phyloP scores from a whole-genome alignment of 2,888 invertebrate species.

The Campoletis raptor region DNA sequence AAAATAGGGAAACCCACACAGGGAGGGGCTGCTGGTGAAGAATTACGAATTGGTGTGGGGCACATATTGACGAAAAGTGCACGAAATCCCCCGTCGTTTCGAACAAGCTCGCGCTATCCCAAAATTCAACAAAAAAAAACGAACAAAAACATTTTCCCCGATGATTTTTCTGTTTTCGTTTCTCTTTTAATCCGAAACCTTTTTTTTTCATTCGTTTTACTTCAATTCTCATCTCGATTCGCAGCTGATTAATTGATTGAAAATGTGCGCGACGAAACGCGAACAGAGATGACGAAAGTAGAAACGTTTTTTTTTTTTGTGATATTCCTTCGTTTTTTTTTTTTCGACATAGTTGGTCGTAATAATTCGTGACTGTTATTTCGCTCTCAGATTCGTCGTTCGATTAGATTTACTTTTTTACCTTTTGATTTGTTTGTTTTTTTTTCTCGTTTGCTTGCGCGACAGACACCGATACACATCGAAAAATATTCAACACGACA shows the following conservation, averaged over 20 bases:
- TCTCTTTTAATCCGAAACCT: neutral
- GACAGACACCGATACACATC: conserved; percentile 78
- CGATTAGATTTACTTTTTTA: neutral
- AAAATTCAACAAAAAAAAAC: neutral
- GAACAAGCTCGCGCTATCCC: conserved; percentile 41
- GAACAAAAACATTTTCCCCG: conserved; percentile 17
- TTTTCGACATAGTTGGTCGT: neutral
- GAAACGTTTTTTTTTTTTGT: neutral
- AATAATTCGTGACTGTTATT: neutral
- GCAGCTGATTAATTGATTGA: conserved; percentile 1
- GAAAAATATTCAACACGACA: conserved; percentile 80
- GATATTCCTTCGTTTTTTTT: neutral
- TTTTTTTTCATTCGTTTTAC: neutral
- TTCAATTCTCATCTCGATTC: neutral
- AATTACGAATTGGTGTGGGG: conserved; percentile 48
- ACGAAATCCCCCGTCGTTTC: conserved; percentile 61
- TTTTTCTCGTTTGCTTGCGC: conserved; percentile 36
- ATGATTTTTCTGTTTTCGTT: conserved; percentile 42
- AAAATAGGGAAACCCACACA: neutral
- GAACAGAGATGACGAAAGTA: conserved; percentile 2
- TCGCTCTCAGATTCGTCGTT: conserved; percentile 21
- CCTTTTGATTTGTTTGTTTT: neutral
- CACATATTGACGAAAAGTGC: conserved; percentile 44
- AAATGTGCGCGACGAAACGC: neutral
- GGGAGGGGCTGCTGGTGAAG: conserved; percentile 27